Percentiles rank a stretch among this genome's conserved stretches.
Evolutionary conservation across 1,140 invertebrate species (phyloP).

Genomic region (Oryctes rhinoceros): DNA sequence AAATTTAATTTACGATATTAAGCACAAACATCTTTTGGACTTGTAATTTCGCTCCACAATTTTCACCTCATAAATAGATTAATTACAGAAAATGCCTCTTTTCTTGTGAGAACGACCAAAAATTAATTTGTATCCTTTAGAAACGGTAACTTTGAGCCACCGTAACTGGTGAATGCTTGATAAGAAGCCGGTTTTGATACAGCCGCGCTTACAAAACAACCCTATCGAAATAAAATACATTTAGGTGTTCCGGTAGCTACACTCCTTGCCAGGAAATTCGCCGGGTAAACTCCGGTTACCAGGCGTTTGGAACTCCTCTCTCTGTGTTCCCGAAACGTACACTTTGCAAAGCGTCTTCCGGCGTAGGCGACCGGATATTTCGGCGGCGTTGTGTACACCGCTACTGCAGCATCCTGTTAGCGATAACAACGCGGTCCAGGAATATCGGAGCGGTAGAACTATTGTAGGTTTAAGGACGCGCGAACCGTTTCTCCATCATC

Average conservation of each 20-base stretch:
- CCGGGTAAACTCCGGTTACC: neutral
- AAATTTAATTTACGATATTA: too few relatives aligned
- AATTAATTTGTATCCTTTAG: too few relatives aligned
- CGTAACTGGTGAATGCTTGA: neutral
- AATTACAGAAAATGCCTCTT: too few relatives aligned
- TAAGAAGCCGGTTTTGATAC: neutral
- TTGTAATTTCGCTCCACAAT: too few relatives aligned
- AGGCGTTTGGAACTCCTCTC: neutral
- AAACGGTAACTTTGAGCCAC: too few relatives aligned
- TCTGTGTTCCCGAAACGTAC: neutral
- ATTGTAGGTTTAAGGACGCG: neutral
- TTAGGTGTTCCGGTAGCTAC: neutral
- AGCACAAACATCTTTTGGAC: too few relatives aligned
- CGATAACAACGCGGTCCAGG: neutral
- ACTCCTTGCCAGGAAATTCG: conserved; percentile 5
- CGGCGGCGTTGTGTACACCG: neutral
- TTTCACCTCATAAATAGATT: too few relatives aligned
- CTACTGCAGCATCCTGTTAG: neutral
- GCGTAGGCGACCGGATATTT: neutral
- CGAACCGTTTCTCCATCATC: too few relatives aligned
- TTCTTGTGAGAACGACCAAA: too few relatives aligned
- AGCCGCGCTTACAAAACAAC: neutral
- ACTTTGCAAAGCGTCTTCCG: neutral
- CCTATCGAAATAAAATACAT: neutral
- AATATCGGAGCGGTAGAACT: neutral